Conservation (phyloP, 2,797 vertebrate genomes). For the Malurus splendens region DNA sequence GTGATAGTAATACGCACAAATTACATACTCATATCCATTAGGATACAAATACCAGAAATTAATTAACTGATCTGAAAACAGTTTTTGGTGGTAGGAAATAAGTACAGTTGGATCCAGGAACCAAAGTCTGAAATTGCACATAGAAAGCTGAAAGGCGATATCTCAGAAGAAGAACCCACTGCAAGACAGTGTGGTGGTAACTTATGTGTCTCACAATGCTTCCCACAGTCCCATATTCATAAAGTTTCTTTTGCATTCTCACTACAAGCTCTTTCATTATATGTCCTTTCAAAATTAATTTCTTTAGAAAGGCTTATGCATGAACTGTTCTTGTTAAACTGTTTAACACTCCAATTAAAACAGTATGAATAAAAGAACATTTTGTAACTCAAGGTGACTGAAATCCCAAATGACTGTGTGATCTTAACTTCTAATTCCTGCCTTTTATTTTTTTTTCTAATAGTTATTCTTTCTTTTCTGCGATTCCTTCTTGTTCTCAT, state of each 20-base stretch:
- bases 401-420: conserved; percentile 9
- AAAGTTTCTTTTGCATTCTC: neutral
- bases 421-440: neutral
- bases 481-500: neutral
- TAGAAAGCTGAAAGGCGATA: neutral
- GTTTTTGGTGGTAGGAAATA: neutral
- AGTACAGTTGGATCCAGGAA: neutral
- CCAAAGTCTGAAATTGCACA: neutral
- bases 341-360: conserved; percentile 39
- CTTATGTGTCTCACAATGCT: neutral
- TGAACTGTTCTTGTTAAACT: conserved; percentile 21
- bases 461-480: neutral
- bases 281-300: neutral
- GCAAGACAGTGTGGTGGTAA: neutral
- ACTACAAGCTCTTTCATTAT: neutral
- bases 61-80: conserved; percentile 10
- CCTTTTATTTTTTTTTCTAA: neutral
- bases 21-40: neutral
- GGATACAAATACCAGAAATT: conserved; percentile 5
- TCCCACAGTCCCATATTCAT: neutral
- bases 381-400: conserved; percentile 28
- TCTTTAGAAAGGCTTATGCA: conserved; percentile 14
- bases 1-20: neutral
- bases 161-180: neutral
- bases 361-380: conserved; percentile 32